Percentiles rank a stretch among this genome's conserved stretches.
Conservation (phyloP, 2,888 invertebrate genomes). For the Petrolisthes manimaculis region DNA sequence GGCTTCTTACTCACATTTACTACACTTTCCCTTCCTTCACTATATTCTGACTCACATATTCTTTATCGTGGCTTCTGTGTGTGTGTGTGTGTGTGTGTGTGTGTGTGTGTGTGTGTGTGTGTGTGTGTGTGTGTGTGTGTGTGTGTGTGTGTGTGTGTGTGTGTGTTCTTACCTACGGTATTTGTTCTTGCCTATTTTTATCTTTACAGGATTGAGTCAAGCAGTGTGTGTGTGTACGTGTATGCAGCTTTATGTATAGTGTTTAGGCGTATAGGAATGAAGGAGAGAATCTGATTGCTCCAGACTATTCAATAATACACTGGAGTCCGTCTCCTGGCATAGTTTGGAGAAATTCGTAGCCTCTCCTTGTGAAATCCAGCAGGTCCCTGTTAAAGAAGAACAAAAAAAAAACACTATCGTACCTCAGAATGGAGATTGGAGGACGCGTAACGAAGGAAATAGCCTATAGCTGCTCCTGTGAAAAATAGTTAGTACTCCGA, state of each 20-base stretch:
- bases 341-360: neutral
- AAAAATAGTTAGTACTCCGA: too few species aligned
- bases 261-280: neutral
- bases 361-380: too few species aligned
- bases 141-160: neutral
- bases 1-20: too few species aligned
- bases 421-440: too few species aligned
- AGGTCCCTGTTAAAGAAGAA: too few species aligned
- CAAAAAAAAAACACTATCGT: too few species aligned
- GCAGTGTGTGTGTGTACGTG: neutral
- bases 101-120: neutral
- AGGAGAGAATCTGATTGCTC: too few species aligned
- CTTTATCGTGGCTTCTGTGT: neutral
- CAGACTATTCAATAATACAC: neutral
- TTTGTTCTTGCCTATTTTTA: neutral
- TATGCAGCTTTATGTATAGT: neutral
- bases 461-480: too few species aligned
- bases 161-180: neutral
- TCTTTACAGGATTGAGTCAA: neutral
- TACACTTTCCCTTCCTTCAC: too few species aligned
- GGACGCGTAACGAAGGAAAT: too few species aligned
- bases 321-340: neutral
- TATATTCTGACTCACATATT: too few species aligned
- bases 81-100: slow-evolving; percentile 18
- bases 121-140: neutral